These are phyloP conservation scores for Diploscapter pachys DNA, from an alignment of 1,140 invertebrate species.

Conservation along the genomic window DNA sequence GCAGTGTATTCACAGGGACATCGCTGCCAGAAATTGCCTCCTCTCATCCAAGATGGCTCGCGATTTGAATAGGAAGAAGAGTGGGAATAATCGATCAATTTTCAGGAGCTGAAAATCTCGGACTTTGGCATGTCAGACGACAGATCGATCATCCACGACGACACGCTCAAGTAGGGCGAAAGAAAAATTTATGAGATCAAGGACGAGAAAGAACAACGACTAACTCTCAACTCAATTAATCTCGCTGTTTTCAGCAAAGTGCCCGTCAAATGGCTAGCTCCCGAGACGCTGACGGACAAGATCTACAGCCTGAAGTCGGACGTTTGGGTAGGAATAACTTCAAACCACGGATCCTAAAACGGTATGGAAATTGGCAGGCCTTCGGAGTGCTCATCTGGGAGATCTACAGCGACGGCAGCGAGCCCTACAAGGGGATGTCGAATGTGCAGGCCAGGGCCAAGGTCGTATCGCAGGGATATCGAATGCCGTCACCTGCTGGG, in stretches of 20 bases:
- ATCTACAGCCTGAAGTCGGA: constrained; percentile 39
- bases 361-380: neutral
- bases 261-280: constrained; percentile 43
- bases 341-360: too few species aligned
- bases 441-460: constrained; percentile 45
- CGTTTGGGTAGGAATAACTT: constrained; percentile 19
- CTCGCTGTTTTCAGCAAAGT: constrained; percentile 5
- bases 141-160: constrained; percentile 87
- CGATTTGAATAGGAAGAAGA: constrained; percentile 73
- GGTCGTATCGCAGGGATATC: constrained; percentile 70
- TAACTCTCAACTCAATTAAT: neutral
- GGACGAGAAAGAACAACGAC: neutral
- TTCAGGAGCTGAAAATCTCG: constrained; percentile 74
- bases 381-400: constrained; percentile 41
- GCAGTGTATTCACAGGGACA: constrained; percentile 77
- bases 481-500: constrained; percentile 62
- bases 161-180: constrained; percentile 73
- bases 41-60: constrained; percentile 87
- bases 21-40: neutral
- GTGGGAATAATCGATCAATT: too few species aligned
- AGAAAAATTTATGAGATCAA: constrained; percentile 12
- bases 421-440: constrained; percentile 36
- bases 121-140: constrained; percentile 93
- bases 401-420: constrained; percentile 38
- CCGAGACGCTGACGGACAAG: constrained; percentile 37